phyloP scores from a whole-genome alignment of 2,797 vertebrate genomes.

The Hozukius guyotensis region DNA sequence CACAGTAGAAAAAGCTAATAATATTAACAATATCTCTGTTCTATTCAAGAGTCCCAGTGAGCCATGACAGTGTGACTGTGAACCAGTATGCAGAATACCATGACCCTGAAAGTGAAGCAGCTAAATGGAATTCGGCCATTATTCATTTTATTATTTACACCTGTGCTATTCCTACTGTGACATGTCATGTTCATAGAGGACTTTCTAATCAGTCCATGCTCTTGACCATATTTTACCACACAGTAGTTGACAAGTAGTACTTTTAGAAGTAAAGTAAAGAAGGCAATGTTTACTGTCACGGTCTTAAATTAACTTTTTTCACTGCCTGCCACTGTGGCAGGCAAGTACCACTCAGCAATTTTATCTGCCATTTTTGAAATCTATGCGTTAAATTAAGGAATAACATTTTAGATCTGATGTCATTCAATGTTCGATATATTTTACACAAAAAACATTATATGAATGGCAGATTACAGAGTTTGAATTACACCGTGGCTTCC shows the following conservation, averaged over 20 bases:
- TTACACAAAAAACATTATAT: no score
- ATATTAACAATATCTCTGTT: not conserved
- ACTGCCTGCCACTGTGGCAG: no score
- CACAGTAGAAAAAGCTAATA: not conserved
- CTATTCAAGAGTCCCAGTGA: not conserved
- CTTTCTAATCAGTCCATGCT: not conserved
- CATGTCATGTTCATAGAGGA: not conserved
- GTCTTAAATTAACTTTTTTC: no score
- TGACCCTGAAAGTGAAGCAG: not conserved
- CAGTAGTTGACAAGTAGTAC: not conserved
- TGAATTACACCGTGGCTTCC: no score
- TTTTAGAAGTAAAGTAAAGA: not conserved
- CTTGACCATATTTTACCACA: not conserved
- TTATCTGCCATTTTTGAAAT: no score
- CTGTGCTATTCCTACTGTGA: no score
- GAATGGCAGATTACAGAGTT: no score
- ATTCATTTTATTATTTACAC: not conserved
- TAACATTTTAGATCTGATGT: no score
- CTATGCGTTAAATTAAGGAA: no score
- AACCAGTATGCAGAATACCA: not conserved
- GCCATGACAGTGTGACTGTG: not conserved
- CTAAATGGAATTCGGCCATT: not conserved
- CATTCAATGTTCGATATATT: no score
- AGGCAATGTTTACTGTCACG: not conserved
- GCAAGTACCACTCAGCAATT: no score